A percentile compares a stretch with the other conserved stretches of the same genome.
phyloP scores from a whole-genome alignment of 1,140 invertebrate species.

The Achatina immaculata region DNA sequence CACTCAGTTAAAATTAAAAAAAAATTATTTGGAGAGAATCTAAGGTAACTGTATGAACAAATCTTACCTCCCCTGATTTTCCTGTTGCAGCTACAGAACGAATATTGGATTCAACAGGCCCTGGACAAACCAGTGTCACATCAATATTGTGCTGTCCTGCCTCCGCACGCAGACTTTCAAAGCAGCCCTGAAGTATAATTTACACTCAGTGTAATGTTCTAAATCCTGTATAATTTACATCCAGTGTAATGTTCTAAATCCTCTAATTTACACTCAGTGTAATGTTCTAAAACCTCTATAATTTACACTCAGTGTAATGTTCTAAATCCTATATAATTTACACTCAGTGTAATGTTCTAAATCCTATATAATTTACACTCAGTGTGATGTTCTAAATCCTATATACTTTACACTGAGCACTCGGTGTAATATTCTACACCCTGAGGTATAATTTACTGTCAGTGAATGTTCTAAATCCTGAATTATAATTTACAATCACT shows the following conservation, averaged over 20 bases:
- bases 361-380: neutral
- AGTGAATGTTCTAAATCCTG: neutral
- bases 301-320: neutral
- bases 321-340: neutral
- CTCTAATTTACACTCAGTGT: neutral
- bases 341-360: neutral
- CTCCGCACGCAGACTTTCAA: constrained; percentile 53
- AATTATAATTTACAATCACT: too few species aligned
- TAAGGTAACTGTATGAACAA: neutral
- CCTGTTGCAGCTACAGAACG: constrained; percentile 52
- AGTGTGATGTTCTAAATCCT: neutral
- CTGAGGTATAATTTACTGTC: neutral
- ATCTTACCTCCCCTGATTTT: constrained; percentile 66
- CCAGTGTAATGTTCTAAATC: neutral
- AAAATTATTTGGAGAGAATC: too few species aligned
- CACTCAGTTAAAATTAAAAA: too few species aligned
- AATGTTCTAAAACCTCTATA: neutral
- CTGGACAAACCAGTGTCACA: constrained; percentile 56
- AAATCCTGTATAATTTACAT: neutral
- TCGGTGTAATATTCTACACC: neutral
- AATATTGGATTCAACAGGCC: constrained; percentile 56
- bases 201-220: neutral
- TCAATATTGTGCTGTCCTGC: constrained; percentile 40
- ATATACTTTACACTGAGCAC: neutral
- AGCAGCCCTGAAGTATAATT: constrained; percentile 35